Base-by-base conservation (phyloP, 2,797 vertebrate genomes). In the Streptopelia turtur region DNA sequence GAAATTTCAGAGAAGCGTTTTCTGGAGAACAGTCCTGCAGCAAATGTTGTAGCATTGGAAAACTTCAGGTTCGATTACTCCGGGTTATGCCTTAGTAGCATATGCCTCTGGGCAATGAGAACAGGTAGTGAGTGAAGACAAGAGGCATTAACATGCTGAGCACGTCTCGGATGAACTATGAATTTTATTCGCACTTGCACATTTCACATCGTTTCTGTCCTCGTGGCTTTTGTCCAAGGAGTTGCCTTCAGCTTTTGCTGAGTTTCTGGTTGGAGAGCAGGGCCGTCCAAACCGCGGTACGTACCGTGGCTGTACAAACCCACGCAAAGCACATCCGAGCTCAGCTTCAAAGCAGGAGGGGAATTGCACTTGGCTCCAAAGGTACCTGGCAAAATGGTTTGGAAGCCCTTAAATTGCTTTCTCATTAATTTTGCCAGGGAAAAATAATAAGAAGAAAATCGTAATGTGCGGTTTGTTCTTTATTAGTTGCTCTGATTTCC, bases 341-440 rank as follows among this genome's bases (percentile, higher is more conserved):
- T 50, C 35, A 3, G 69, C 53, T 27, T 52, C 45, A 28, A 18
- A 50, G 52, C 27, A 6, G 35, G 9, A 28, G 15, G 25, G 68
- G 13, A 79, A 39, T 53, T 31, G 2, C 2, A 20, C 10, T 17
- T 17, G 16, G 10, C 41, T 61, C 70, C 0, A 0, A 27, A 55
- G 7, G 13, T 25, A 10, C 9, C 78, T 3, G 1, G 41, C 15
- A 88, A 57, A 72, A 69, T 16, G 0, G 5, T 18, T 21, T 39
- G 45, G n/a, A 82, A 87, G 14, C 9, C 10, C 20, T 76, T 35
- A 16, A 71, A 45, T 85, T 61, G 14, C 7, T 61, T 5, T 37
- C 28, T 43, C 1, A 2, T 16, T n/a, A 30, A 21, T 45, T 88
- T 55, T 76, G 11, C n/a, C 17, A 31, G 20, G 1, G 4, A 11